Conservation (phyloP, 1,140 invertebrate genomes). For the Hirudo medicinalis region DNA sequence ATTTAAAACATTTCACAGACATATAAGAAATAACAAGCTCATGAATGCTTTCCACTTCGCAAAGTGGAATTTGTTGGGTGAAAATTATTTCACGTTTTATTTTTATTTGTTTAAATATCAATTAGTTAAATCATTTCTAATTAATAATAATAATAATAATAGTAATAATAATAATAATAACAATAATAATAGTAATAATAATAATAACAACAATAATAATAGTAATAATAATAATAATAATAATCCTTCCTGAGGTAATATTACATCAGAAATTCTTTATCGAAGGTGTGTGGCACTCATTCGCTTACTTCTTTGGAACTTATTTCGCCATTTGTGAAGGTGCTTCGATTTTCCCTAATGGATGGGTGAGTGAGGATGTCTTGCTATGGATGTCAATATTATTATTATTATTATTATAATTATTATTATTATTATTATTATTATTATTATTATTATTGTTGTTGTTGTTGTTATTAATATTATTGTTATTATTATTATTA, state of each 20-base stretch:
- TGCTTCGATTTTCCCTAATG: constrained; percentile 33
- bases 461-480: constrained; percentile 20
- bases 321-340: constrained; percentile 35
- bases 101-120: too few species aligned
- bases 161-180: too few species aligned
- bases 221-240: too few species aligned
- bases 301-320: constrained; percentile 46
- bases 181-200: too few species aligned
- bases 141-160: too few species aligned
- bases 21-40: constrained; percentile 52
- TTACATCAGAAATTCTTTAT: constrained; percentile 28
- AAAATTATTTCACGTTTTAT: not conserved
- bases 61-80: constrained; percentile 51
- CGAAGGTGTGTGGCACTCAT: constrained; percentile 48
- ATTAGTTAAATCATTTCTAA: not conserved
- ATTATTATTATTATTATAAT: constrained; percentile 1
- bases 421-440: not conserved
- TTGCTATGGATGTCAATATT: too few species aligned
- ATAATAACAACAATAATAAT: too few species aligned
- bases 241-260: too few species aligned
- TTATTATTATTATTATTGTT: too few species aligned
- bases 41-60: constrained; percentile 52
- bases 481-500: not conserved
- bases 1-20: constrained; percentile 28
- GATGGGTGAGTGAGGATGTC: constrained; percentile 25